Evolutionary conservation across 2,113 vertebrate genomes (phyloP).

Genomic region (Aix galericulata): DNA sequence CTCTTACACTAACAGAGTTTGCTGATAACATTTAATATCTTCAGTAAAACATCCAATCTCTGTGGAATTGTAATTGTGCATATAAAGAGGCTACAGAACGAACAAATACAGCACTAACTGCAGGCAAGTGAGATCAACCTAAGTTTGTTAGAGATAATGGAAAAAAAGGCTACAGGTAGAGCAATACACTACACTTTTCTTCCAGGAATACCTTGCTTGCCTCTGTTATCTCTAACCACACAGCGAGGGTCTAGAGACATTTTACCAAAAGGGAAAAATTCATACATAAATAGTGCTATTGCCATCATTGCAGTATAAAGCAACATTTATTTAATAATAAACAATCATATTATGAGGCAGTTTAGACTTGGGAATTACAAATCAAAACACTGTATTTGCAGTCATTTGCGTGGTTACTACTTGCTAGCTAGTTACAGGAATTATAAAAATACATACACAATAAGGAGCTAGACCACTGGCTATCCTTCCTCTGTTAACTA

Average conservation of each 20-base stretch:
- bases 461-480: neutral
- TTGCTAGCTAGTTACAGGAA: neutral
- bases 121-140: neutral
- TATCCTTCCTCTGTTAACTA: neutral
- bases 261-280: neutral
- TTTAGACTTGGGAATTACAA: neutral
- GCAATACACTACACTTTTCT: neutral
- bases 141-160: neutral
- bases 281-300: neutral
- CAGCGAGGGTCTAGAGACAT: neutral
- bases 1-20: constrained; percentile 22
- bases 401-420: neutral
- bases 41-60: constrained; percentile 39
- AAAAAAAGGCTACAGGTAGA: neutral
- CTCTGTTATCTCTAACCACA: neutral
- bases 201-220: neutral
- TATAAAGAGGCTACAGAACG: neutral
- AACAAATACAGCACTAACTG: neutral
- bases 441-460: neutral
- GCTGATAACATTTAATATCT: constrained; percentile 42
- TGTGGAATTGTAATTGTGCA: constrained; percentile 25
- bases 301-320: neutral
- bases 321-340: neutral
- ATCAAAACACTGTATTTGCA: neutral
- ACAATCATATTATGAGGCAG: neutral